Evolutionary conservation across 2,888 invertebrate species (phyloP), one percentile per base, ranked within the genome.

Genomic region (Pheosia gnoma): DNA sequence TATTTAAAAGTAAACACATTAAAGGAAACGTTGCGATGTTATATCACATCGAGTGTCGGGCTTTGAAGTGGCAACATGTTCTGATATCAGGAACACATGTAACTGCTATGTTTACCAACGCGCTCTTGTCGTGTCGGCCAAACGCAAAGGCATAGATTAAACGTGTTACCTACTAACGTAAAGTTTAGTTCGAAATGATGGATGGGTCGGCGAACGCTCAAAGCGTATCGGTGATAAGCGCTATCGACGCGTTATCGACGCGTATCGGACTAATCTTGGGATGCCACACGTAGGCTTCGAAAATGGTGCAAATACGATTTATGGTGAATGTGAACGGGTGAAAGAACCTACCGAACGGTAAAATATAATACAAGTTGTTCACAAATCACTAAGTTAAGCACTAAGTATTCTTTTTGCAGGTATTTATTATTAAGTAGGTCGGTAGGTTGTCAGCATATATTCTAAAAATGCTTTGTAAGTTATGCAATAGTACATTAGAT

Each of bases 171-270:
- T 80, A 79, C 80, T 72, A 77, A 77, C 79, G 81, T 69, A 77
- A 79, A 81, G 80, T 80, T 76, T 81, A 72, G 79, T 75, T 72
- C 69, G 78, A 74, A 79, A 83, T 93, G 93, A 93, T 93, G 88
- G 93, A 93, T 93, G 88, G 85, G 89, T 84, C 92, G 93, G 92
- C 90, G 85, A 78, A 79, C 81, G 79, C 86, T 89, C 93, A 93
- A 93, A 93, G 93, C 90, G 84, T 87, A 84, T 85, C 85, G 81
- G 62, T 79, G 91, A 91, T 91, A 91, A 83, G 82, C 67, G 77
- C 74, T 90, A 90, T 87, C 89, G 80, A 76, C 62, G 69, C 73
- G 74, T 71, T 87, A 89, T 88, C 88, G 85, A 73, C 78, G 76
- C 74, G 70, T 86, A 87, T 85, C 85, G 80, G 63, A 74, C 67